Evolutionary conservation across 2,888 invertebrate species (phyloP), one percentile per base, ranked within the genome.

Genomic region (Strigamia transsilvanica): DNA sequence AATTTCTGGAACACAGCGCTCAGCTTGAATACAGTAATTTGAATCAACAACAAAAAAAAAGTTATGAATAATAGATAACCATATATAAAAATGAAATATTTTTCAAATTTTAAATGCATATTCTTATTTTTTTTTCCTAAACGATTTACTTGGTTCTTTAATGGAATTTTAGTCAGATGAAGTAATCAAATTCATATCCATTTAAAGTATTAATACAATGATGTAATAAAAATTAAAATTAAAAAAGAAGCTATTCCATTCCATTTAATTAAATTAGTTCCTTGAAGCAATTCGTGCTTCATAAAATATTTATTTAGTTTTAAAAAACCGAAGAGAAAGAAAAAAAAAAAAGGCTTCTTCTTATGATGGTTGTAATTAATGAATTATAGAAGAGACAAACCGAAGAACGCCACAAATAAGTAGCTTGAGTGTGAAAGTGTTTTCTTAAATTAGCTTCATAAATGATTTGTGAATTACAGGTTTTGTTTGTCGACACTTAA

Each of bases 371-470:
- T 61, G 21, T 61, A 61, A 61, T 9, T 61, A 61, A 61, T 61
- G 61, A 61, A 61, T 61, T 61, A 61, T 61, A 61, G 23, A 61
- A 15, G 18, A 61, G 61, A 61, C 18, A 61, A 61, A 61, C 21
- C 61, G 5, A 61, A 61, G 13, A 46, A 46, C 46, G 46, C 46
- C 46, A 46, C 3, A 61, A 61, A 18, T 61, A 61, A 61, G 61
- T 61, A 23, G 61, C 61, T 61, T 61, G 6, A 21, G 61, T 61
- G 10, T 13, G 7, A 56, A 56, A 41, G 6, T 56, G 56, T 56
- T 61, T 61, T 61, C 6, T 10, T 61, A 61, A 34, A 34, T 34
- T 34, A 7, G 34, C 34, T 34, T 34, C 34, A 34, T 34, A 34
- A 61, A 23, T 61, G 23, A 23, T 61, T 18, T 9, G 61, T 9